Base-by-base conservation (phyloP, 2,797 vertebrate species). In the Lepilemur ruficaudatus region DNA sequence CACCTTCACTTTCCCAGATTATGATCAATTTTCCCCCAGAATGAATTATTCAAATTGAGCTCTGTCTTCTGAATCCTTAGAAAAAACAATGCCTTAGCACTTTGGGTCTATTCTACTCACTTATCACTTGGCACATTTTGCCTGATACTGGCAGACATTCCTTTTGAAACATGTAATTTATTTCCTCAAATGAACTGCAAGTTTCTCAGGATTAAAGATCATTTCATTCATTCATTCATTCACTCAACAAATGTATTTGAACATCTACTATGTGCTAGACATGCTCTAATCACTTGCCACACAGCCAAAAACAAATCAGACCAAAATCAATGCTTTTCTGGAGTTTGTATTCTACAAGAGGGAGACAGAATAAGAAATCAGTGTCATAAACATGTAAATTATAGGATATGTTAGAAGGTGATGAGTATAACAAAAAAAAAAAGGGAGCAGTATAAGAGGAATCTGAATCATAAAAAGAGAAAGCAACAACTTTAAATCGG, bases 31-130 rank as follows among this genome's bases (percentile, higher is more conserved):
- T 97, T 92, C 79, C 35, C 43, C 65, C 23, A 57, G 93, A 96
- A 96, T 95, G 80, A 97, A 94, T 97, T 97, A 97, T 97, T 97
- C 80, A 97, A 96, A 97, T 94, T 95, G 91, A 93, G 65, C 52
- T 50, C 28, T 76, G 76, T 96, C 89, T 94, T 97, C 96, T 81
- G 79, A 96, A 90, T 94, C 86, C 86, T 96, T 95, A 90, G 76
- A 50, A 95, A 97, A 95, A 93, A 85, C 80, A 95, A 97, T 95
- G 79, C 94, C 91, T 96, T 95, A 79, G 85, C 18, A 96, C 43
- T 94, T 93, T 52, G 48, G 48, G 43, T 96, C 88, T 94, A 35
- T 88, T 95, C 70, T 93, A n/a, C 69, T 96, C 86, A 89, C 86
- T 96, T 96, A 94, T 95, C 83, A 73, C 81, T 97, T 95, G 94